phyloP scores from a whole-genome alignment of 1,140 invertebrate genomes.

The Protaetia brevitarsis region DNA sequence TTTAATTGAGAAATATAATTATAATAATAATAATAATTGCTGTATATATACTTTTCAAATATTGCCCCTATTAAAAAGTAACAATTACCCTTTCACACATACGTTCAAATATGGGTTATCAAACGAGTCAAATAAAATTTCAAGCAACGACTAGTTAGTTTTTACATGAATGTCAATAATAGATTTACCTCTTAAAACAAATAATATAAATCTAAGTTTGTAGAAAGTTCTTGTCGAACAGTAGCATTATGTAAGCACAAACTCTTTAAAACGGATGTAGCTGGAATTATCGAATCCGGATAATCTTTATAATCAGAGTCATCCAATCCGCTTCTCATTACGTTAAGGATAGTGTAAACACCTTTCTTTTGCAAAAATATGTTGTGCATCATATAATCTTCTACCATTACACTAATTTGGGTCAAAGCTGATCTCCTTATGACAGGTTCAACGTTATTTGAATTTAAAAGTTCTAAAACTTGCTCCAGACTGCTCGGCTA shows the following conservation, averaged over 20 bases:
- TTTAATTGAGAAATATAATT: too few relatives aligned
- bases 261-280: conserved; percentile 59
- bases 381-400: conserved; percentile 54
- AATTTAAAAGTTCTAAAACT: conserved; percentile 49
- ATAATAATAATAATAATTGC: too few relatives aligned
- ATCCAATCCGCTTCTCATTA: conserved; percentile 52
- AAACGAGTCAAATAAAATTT: neutral
- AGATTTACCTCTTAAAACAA: conserved; percentile 57
- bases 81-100: too few relatives aligned
- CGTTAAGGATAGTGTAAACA: conserved; percentile 37
- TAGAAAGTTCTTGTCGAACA: conserved; percentile 54
- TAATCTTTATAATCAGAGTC: conserved; percentile 61
- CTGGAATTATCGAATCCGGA: conserved; percentile 63
- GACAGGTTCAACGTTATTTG: conserved; percentile 53
- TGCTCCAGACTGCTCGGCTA: conserved; percentile 49
- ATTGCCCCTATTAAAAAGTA: too few relatives aligned
- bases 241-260: conserved; percentile 51
- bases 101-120: too few relatives aligned
- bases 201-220: conserved; percentile 52
- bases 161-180: too few relatives aligned
- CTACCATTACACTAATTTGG: conserved; percentile 59
- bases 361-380: conserved; percentile 50
- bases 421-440: conserved; percentile 57
- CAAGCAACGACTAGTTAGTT: too few relatives aligned
- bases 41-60: too few relatives aligned